phyloP scores from a whole-genome alignment of 2,113 vertebrate species.

The Trematocara zebra region DNA sequence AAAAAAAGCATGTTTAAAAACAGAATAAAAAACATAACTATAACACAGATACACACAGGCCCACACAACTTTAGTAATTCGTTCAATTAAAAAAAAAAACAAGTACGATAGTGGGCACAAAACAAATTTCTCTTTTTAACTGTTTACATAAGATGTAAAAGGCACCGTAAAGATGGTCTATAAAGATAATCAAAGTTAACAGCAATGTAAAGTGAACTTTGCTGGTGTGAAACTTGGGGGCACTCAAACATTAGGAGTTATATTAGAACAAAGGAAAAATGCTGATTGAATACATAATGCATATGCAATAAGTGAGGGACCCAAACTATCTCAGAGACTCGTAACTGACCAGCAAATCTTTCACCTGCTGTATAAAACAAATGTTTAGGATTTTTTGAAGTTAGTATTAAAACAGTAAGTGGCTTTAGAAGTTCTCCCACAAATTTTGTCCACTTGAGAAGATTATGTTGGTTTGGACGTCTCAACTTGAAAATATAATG shows the following conservation, averaged over 20 bases:
- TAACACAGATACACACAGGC: fast-evolving
- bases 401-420: not conserved
- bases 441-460: not conserved
- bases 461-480: not conserved
- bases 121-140: not conserved
- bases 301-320: not conserved
- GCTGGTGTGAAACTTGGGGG: not conserved
- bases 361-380: not conserved
- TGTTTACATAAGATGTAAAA: not conserved
- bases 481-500: not conserved
- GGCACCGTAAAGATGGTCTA: not conserved
- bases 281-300: not conserved
- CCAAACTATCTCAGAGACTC: not conserved
- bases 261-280: not conserved
- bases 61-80: not conserved
- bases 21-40: not conserved
- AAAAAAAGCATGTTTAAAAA: not conserved
- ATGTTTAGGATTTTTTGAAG: not conserved
- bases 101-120: not conserved
- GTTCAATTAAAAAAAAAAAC: not conserved
- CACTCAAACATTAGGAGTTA: not conserved
- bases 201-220: not conserved
- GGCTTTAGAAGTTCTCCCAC: not conserved
- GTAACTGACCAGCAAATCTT: not conserved
- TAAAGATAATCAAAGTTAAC: not conserved